Percentiles rank a stretch among this genome's conserved stretches.
Conservation (phyloP, 2,113 vertebrate genomes). For the Melanerpes aurifrons region DNA sequence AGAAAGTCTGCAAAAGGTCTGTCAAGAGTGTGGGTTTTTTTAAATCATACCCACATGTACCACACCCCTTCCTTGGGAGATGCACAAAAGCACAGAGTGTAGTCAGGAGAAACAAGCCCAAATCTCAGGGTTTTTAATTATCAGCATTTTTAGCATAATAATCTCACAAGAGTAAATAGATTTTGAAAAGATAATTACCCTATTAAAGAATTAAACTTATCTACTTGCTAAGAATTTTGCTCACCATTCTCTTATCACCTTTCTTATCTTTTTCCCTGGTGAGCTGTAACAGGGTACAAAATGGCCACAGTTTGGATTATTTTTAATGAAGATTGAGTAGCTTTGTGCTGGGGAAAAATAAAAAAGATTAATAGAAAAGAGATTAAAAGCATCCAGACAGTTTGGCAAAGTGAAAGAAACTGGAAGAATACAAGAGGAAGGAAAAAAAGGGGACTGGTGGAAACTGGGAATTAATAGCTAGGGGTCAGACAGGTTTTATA, state of each 20-base stretch:
- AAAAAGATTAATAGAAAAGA: background rate
- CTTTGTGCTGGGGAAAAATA: background rate
- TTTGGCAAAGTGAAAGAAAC: background rate
- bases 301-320: background rate
- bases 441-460: background rate
- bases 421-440: background rate
- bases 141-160: background rate
- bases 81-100: background rate
- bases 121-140: background rate
- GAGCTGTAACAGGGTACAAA: background rate
- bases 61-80: background rate
- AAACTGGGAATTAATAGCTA: background rate
- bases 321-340: background rate
- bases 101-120: background rate
- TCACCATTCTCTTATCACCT: constrained; percentile 16
- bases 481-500: background rate
- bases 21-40: background rate
- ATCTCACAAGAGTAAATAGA: background rate
- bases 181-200: no score
- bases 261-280: background rate
- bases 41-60: background rate
- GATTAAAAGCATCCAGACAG: background rate
- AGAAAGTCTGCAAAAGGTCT: background rate
- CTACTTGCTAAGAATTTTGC: background rate
- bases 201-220: background rate